Evolutionary conservation across 1,140 invertebrate species (phyloP), one percentile per base, ranked within the genome.

Genomic region (Polypedilum pembai): DNA sequence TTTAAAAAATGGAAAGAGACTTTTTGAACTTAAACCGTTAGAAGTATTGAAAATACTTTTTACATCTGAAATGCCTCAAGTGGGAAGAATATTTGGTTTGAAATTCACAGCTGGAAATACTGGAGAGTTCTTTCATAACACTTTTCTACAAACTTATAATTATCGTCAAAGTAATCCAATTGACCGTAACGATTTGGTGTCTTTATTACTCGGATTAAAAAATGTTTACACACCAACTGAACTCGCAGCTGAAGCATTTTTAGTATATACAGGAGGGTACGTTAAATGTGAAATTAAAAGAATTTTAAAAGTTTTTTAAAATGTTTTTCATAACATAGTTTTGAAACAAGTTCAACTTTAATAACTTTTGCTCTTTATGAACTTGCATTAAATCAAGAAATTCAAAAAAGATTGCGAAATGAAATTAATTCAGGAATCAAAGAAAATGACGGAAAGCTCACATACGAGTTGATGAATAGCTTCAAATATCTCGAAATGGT

Each of bases 171-270:
- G 79, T 45, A 78, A 83, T 74, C 78, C 76, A 40, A 78, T 83
- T 41, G 82, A 79, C 18, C 81, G 87, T 40, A 83, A 86, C 75
- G 88, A 89, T 77, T 88, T 87, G 76, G 82, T 88, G 78, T 86
- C 88, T 77, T 79, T 87, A 0, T 79, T 88, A 41, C 84, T 88
- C 12, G 84, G 88, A 24, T 77, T 88, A 66, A 86, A 84, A 76
- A 85, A 80, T 40, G 20, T 65, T 56, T 75, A 15, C 45, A 63
- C 10, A 78, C 74, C 82, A 8, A 76, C 79, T 7, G 75, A 78
- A 24, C 40, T 75, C 24, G 79, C 78, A 7, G 81, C 82, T 15
- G 81, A 85, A 78, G 77, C 80, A 7, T 83, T 83, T 56, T 73
- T 84, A n/a, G 76, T 40, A 66, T 69, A 17, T 18, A 20, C 40